A percentile compares a stretch with the other conserved stretches of the same genome.
These are phyloP conservation scores for Tenodera sinensis DNA, from an alignment of 2,888 invertebrate genomes.

Conservation along the genomic window DNA sequence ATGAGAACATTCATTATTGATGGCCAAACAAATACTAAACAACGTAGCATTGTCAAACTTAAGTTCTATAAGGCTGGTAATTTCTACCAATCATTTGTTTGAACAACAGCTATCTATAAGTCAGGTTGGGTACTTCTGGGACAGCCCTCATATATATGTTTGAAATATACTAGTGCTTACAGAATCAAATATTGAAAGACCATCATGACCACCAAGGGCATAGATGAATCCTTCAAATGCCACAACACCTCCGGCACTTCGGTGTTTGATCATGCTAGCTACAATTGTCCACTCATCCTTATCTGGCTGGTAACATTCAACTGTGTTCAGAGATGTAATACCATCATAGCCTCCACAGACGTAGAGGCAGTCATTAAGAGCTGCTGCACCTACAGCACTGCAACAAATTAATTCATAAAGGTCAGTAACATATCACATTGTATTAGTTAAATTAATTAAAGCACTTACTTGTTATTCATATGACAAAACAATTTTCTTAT, in stretches of 20 bases:
- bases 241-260: conserved; percentile 70
- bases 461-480: too few species aligned
- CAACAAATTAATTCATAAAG: background rate
- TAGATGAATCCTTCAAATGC: conserved; percentile 70
- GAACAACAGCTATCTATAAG: too few species aligned
- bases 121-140: too few species aligned
- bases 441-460: too few species aligned
- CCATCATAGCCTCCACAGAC: conserved; percentile 86
- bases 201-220: conserved; percentile 84
- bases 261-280: conserved; percentile 66
- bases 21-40: too few species aligned
- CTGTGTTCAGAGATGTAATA: conserved; percentile 74
- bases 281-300: conserved; percentile 70
- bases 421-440: too few species aligned
- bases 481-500: too few species aligned
- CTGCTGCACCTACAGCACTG: conserved; percentile 77
- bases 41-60: too few species aligned
- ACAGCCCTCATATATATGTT: too few species aligned
- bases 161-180: conserved; percentile 44
- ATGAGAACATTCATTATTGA: too few species aligned
- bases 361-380: conserved; percentile 74
- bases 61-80: too few species aligned
- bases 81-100: too few species aligned
- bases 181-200: conserved; percentile 80
- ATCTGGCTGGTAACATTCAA: conserved; percentile 75